Evolutionary conservation across 1,140 invertebrate species (phyloP).

Genomic region (Drosophila teissieri): DNA sequence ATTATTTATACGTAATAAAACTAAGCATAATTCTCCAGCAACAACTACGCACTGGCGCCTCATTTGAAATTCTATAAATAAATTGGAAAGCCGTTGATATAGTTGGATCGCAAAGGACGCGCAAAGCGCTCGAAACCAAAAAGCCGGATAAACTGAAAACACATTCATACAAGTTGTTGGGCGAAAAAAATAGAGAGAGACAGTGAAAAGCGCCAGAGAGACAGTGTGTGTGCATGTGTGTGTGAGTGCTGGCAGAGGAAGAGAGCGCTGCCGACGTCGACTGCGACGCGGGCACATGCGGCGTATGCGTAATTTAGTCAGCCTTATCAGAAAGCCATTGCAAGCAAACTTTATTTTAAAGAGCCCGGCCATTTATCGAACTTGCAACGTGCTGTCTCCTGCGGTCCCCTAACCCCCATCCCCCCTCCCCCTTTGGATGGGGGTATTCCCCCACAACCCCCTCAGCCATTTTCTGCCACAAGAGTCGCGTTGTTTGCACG

Average conservation of each 20-base stretch:
- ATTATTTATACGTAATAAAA: slow-evolving; percentile 78
- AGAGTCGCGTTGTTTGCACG: slow-evolving; percentile 55
- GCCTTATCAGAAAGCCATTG: slow-evolving; percentile 67
- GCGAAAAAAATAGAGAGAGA: neutral
- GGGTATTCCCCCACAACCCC: neutral
- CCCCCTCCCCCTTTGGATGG: neutral
- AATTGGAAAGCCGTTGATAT: slow-evolving; percentile 74
- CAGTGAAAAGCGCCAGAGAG: neutral
- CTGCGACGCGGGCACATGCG: slow-evolving; percentile 34
- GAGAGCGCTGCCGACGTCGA: slow-evolving; percentile 19
- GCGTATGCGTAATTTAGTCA: slow-evolving; percentile 73
- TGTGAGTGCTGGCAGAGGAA: neutral
- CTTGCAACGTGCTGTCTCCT: slow-evolving; percentile 47
- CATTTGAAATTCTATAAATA: slow-evolving; percentile 81
- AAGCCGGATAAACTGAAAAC: slow-evolving; percentile 67
- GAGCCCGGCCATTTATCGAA: slow-evolving; percentile 53
- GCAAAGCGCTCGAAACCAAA: slow-evolving; percentile 1
- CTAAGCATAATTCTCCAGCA: slow-evolving; percentile 64
- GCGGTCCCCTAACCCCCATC: slow-evolving; percentile 6
- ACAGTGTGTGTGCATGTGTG: neutral
- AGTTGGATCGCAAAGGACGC: slow-evolving; percentile 47
- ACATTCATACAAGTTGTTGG: slow-evolving; percentile 82
- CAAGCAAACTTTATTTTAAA: slow-evolving; percentile 71
- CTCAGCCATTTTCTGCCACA: slow-evolving; percentile 16
- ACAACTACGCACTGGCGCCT: slow-evolving; percentile 53